phyloP scores from a whole-genome alignment of 2,797 vertebrate species.

The Anabacerthia variegaticeps region DNA sequence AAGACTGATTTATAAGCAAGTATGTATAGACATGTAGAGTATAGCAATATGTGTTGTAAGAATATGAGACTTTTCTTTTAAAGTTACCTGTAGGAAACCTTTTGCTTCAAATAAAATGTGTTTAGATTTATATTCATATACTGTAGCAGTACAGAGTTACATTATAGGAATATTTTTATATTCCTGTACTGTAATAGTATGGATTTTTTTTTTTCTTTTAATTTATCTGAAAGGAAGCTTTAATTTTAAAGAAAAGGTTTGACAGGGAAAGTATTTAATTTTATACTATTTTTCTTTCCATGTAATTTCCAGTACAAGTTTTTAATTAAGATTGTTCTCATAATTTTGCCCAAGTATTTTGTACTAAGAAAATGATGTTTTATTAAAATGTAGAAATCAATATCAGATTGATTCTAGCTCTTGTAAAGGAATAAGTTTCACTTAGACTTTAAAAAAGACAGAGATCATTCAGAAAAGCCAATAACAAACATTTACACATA shows the following conservation, averaged over 20 bases:
- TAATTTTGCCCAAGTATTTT: background rate
- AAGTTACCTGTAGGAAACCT: background rate
- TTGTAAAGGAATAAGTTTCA: background rate
- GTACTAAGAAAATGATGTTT: background rate
- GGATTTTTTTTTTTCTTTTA: background rate
- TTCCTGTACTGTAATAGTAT: background rate
- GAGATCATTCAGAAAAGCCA: background rate
- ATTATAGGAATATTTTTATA: background rate
- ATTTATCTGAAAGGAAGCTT: background rate
- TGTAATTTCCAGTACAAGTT: background rate
- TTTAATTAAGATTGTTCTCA: background rate
- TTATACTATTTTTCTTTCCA: background rate
- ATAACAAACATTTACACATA: background rate
- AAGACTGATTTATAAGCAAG: background rate
- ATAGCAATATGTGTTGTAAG: background rate
- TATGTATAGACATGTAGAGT: fast-evolving
- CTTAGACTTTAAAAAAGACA: background rate
- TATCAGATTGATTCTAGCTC: background rate
- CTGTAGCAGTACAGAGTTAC: background rate
- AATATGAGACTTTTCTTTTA: background rate
- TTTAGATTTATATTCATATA: background rate
- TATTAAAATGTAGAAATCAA: background rate
- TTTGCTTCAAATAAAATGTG: background rate
- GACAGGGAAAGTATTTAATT: background rate
- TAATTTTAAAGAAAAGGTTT: background rate